Evolutionary conservation across 2,113 vertebrate species (phyloP).

Genomic region (Bombycilla garrulus): DNA sequence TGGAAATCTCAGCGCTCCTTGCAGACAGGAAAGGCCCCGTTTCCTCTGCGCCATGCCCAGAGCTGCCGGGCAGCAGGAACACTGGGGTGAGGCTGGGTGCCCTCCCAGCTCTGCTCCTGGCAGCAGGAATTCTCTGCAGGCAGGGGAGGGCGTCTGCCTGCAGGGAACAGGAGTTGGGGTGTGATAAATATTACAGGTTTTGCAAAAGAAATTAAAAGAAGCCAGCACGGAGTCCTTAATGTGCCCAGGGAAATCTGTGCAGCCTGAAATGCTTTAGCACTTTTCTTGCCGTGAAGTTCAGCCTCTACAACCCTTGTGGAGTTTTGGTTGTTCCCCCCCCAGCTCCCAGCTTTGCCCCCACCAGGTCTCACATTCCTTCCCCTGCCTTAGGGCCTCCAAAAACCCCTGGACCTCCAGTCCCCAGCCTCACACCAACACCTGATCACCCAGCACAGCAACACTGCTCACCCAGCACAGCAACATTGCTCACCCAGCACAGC

Average conservation of each 20-base stretch:
- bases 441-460: background rate
- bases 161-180: background rate
- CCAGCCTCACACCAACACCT: rapidly evolving
- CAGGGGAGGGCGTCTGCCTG: background rate
- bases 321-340: background rate
- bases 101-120: background rate
- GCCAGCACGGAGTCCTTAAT: background rate
- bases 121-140: background rate
- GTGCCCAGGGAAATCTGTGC: background rate
- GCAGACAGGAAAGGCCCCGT: conserved; percentile 25
- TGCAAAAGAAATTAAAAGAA: background rate
- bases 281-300: background rate
- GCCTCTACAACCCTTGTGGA: rapidly evolving
- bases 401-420: background rate
- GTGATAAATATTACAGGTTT: background rate
- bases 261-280: background rate
- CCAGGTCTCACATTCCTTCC: background rate
- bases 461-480: rapidly evolving
- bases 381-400: background rate
- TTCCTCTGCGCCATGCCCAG: background rate
- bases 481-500: rapidly evolving
- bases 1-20: background rate
- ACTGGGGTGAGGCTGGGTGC: background rate
- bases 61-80: background rate
- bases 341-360: rapidly evolving